phyloP scores from a whole-genome alignment of 1,140 invertebrate species.

The Aphidius gifuensis region DNA sequence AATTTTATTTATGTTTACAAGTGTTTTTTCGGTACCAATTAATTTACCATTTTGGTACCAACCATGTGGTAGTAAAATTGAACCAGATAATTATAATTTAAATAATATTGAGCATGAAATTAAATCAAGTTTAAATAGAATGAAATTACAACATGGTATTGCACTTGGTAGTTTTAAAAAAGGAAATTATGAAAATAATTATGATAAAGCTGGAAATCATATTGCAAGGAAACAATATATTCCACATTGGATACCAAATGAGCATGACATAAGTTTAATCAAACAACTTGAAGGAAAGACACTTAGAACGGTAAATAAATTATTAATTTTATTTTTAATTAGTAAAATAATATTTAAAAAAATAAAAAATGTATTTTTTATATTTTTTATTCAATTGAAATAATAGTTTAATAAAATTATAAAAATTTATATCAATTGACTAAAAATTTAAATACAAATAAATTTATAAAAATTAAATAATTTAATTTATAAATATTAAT shows the following conservation, averaged over 20 bases:
- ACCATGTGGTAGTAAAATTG: slow-evolving; percentile 39
- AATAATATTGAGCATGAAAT: slow-evolving; percentile 34
- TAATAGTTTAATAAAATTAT: too few relatives aligned
- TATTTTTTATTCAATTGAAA: too few relatives aligned
- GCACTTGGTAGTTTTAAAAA: slow-evolving; percentile 43
- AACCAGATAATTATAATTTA: slow-evolving; percentile 11
- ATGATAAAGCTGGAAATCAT: slow-evolving; percentile 44
- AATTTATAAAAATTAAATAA: too few relatives aligned
- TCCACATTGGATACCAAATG: slow-evolving; percentile 51
- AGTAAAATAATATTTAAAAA: not conserved
- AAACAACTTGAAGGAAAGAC: slow-evolving; percentile 31
- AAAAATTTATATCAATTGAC: too few relatives aligned
- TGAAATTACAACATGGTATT: slow-evolving; percentile 42
- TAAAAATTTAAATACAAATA: too few relatives aligned
- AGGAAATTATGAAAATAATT: slow-evolving; percentile 44
- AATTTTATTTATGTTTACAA: not conserved
- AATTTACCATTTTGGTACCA: slow-evolving; percentile 39
- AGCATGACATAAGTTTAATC: slow-evolving; percentile 40
- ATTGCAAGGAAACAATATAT: slow-evolving; percentile 51
- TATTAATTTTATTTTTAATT: not conserved
- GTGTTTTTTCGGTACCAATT: not conserved
- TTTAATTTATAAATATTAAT: too few relatives aligned
- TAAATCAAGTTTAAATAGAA: slow-evolving; percentile 29
- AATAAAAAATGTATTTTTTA: too few relatives aligned
- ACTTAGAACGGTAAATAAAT: slow-evolving; percentile 40